Evolutionary conservation across 2,113 vertebrate species (phyloP).

Genomic region (Sander lucioperca): DNA sequence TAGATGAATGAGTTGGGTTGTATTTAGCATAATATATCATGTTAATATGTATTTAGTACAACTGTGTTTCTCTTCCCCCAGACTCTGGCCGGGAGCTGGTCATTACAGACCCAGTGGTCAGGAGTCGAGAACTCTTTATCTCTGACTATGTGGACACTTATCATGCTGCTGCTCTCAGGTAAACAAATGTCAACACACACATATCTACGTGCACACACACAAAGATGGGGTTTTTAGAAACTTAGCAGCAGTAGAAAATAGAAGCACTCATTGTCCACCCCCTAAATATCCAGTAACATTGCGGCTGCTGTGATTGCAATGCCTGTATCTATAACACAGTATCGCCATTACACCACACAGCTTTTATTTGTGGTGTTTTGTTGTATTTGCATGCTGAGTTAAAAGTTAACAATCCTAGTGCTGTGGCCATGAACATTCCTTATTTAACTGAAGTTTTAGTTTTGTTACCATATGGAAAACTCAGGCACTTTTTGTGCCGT

Average conservation of each 20-base stretch:
- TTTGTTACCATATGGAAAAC: neutral
- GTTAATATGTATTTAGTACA: neutral
- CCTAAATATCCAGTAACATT: neutral
- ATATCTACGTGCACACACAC: neutral
- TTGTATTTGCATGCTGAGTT: neutral
- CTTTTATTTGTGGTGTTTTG: neutral
- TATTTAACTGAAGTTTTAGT: neutral
- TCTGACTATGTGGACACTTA: slow-evolving; percentile 99
- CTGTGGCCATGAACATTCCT: neutral
- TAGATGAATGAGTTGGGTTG: slow-evolving; percentile 11
- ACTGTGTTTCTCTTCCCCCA: slow-evolving; percentile 68
- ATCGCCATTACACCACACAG: neutral
- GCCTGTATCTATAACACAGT: neutral
- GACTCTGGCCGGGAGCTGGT: slow-evolving; percentile 98
- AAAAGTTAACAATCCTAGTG: neutral
- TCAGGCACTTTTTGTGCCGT: neutral
- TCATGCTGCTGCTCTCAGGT: slow-evolving; percentile 98
- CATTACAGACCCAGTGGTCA: slow-evolving; percentile 97
- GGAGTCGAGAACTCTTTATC: slow-evolving; percentile 99
- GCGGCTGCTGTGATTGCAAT: neutral
- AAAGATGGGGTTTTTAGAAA: neutral
- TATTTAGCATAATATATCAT: neutral
- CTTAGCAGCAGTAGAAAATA: neutral
- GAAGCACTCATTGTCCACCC: neutral
- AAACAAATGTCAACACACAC: slow-evolving; percentile 30